Base-by-base conservation (phyloP, 2,113 vertebrate species). In the Asarcornis scutulata region DNA sequence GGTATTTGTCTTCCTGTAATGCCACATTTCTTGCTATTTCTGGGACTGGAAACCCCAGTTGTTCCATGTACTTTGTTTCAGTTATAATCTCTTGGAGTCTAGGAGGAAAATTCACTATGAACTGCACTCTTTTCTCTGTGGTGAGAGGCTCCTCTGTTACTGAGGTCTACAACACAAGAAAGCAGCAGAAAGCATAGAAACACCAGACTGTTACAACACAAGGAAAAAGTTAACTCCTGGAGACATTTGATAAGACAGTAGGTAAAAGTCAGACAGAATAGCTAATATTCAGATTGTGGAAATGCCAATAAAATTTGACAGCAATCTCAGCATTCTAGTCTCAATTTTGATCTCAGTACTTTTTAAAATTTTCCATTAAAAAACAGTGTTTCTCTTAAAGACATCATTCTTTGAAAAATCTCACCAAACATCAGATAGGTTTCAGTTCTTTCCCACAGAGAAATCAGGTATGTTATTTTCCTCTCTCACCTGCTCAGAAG, bases 51-150 rank as follows among this genome's bases (percentile, higher is more conserved):
- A 98, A 98, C 1, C 98, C 98, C 31, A 99, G 95, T 8, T 98
- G 97, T 62, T 98, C 98, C 96, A 99, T 97, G 96, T 98, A 97
- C 55, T 98, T 98, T 18, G 98, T 91, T 96, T 99, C 99, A 12
- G 63, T 96, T 17, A 99, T 99, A 9, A 99, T 98, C 96, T 99
- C 98, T 68, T 46, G 98, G 40, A 99, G 97, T 53, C 95, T 52
- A 6, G 98, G 98, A 27, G 98, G 92, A 97, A 99, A 99, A 94
- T 99, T 99, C 56, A 99, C 97, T 8, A 46, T 6, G 17, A 98
- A 99, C 12, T 5, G 38, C 2, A 95, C 0, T 6, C 5, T 83
- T 67, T 59, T 97, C 31, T 97, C 97, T 9, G 32, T 55, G 13
- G 46, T 27, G 23, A 86, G 29, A 32, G 34, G 6, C 5, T 98